Evolutionary conservation across 2,888 invertebrate genomes (phyloP), one percentile per base, ranked within the genome.

Genomic region (Nephrotoma flavescens): DNA sequence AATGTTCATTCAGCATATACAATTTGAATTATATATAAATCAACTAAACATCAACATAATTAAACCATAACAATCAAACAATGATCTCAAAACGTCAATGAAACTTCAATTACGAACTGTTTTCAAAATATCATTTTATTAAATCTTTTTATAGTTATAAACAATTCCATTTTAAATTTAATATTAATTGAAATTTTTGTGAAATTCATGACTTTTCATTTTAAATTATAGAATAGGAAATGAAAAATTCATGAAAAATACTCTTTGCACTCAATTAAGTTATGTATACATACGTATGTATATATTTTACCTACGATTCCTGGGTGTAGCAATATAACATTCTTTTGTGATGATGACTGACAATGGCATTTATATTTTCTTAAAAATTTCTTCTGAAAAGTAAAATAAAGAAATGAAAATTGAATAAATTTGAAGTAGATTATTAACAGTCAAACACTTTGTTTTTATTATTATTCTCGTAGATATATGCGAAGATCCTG

Each of bases 401-500:
- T 12, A 47, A 47, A 47, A 12, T 47, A 0, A 47, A 47, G 52
- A 57, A 57, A 57, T 57, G 52, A 57, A 57, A 57, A 57, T 57
- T 15, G 15, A 57, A 57, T 2, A 57, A 57, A 57, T 15, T 2
- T 31, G 1, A 31, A 15, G 4, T 2, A 57, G 15, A 57, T 57
- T 57, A 52, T 52, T 52, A 31, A 31, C 31, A 31, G 11, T 52
- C 2, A 15, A 57, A 57, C 4, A 57, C 6, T 6, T 15, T 57
- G 44, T 44, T 44, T 44, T 44, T 44, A 52, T 15, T 15, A 57
- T 15, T 57, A 31, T 71, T 31, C 44, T 5, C 47, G 0, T 89
- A 97, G 98, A 98, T 91, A 98, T 99, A 89, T 98, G 98, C 91
- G 98, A 99, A 91, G 98, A 99, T 92, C 96, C 96, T 0, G 98